Base-by-base conservation (phyloP, 2,888 invertebrate species). In the Choristoneura rosaceana region DNA sequence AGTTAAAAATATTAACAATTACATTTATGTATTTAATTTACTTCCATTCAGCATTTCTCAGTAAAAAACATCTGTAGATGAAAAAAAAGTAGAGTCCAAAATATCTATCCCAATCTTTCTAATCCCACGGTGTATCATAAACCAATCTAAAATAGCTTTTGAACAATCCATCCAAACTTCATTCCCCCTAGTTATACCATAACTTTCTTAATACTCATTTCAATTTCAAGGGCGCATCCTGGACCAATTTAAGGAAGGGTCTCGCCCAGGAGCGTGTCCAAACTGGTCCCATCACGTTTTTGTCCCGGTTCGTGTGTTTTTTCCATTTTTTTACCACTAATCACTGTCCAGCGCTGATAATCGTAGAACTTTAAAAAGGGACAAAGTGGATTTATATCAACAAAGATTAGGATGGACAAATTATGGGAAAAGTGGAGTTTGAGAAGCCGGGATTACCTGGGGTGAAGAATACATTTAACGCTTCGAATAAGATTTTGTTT, bases 321-420 rank as follows among this genome's bases (percentile, higher is more conserved):
- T 74, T 70, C 60, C 63, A 52, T 64, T 76, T 78, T 79, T 78
- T 79, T 77, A 76, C 70, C 62, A 71, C 78, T 81, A 81, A 83
- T 82, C 80, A 79, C 79, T 70, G 61, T 67, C 74, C 76, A 58
- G 66, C 74, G 69, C 74, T 68, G 67, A 71, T 71, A 71, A 71
- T 71, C 62, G 68, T 71, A 71, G 71, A 71, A 71, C 63, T 71
- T 71, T 71, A 68, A 71, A 68, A 68, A 34, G 67, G 62, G 67
- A 67, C 71, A 62, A 71, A 71, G 67, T 71, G 71, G 62, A 71
- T 71, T 68, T 71, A 68, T 68, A 71, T 68, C 71, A 71, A 71
- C 67, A 63, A 67, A 71, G 71, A 58, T 71, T 71, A 38, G 71
- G 58, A 47, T 33, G 43, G 71, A 71, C 71, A 71, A 71, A 71